Evolutionary conservation across 2,113 vertebrate species (phyloP).

Genomic region (Numida meleagris): DNA sequence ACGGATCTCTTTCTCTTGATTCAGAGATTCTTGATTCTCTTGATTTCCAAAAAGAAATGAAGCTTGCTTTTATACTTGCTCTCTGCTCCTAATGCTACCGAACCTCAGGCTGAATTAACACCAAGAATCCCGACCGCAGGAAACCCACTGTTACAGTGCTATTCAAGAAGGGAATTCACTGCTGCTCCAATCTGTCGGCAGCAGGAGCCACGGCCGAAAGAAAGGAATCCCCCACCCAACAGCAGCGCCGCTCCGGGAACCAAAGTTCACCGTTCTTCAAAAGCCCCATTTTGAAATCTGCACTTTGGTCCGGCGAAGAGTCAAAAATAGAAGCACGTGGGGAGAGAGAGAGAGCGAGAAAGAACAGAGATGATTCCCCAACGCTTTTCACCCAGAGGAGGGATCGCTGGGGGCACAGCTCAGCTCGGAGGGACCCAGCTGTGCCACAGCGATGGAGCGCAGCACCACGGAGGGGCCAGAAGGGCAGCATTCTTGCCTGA

Average conservation of each 20-base stretch:
- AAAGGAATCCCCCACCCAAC: not conserved
- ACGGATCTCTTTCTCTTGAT: not conserved
- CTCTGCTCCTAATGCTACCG: not conserved
- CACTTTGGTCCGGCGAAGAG: slow-evolving; percentile 9
- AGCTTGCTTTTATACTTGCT: not conserved
- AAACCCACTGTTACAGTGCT: not conserved
- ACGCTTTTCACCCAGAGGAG: not conserved
- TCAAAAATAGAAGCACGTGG: not conserved
- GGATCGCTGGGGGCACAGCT: too few relatives aligned
- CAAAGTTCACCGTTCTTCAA: not conserved
- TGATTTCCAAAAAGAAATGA: not conserved
- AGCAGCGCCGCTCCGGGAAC: not conserved
- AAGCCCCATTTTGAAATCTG: slow-evolving; percentile 15
- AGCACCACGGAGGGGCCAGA: not conserved
- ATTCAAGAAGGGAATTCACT: rapidly evolving
- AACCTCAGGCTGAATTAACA: not conserved
- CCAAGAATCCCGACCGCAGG: not conserved
- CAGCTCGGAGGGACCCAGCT: too few relatives aligned
- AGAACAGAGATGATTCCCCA: not conserved
- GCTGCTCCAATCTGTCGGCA: not conserved
- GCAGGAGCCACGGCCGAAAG: not conserved
- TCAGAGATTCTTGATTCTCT: too few relatives aligned
- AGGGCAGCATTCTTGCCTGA: not conserved
- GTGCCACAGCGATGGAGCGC: not conserved
- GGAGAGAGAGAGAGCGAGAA: not conserved